phyloP scores from a whole-genome alignment of 1,140 invertebrate species.

The Homalodisca vitripennis region DNA sequence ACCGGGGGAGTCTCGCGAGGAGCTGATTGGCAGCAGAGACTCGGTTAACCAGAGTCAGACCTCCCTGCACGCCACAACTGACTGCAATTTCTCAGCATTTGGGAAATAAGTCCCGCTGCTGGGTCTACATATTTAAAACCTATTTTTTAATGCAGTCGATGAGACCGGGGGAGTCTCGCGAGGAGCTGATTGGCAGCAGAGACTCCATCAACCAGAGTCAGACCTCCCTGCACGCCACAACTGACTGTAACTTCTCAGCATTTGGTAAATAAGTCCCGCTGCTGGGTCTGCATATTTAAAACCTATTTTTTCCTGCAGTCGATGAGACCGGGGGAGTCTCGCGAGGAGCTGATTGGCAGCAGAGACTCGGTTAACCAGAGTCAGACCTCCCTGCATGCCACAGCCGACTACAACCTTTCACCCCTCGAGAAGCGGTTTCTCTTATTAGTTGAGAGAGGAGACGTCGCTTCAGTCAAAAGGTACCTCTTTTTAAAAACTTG shows the following conservation, averaged over 20 bases:
- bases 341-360: slow-evolving; percentile 50
- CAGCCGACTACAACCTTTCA: slow-evolving; percentile 53
- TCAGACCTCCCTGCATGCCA: slow-evolving; percentile 41
- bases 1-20: slow-evolving; percentile 51
- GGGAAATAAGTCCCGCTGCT: slow-evolving; percentile 74
- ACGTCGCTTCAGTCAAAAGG: slow-evolving; percentile 79
- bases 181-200: slow-evolving; percentile 50
- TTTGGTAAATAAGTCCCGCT: slow-evolving; percentile 84
- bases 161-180: slow-evolving; percentile 52
- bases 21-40: slow-evolving; percentile 48
- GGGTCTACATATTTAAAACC: too few species aligned
- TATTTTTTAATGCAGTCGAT: slow-evolving; percentile 39
- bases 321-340: slow-evolving; percentile 53
- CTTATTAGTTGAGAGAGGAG: slow-evolving; percentile 80
- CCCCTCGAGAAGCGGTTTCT: slow-evolving; percentile 76
- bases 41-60: slow-evolving; percentile 42
- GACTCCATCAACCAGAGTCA: slow-evolving; percentile 42
- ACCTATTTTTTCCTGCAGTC: neutral
- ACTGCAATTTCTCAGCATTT: slow-evolving; percentile 59
- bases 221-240: slow-evolving; percentile 41
- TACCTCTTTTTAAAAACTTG: slow-evolving; percentile 48
- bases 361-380: slow-evolving; percentile 42
- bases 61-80: slow-evolving; percentile 40
- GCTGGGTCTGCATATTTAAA: slow-evolving; percentile 49
- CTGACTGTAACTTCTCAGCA: slow-evolving; percentile 56